Percentiles rank a stretch among this genome's conserved stretches.
Evolutionary conservation across 2,888 invertebrate genomes (phyloP).

Genomic region (Hypercompe scribonia): DNA sequence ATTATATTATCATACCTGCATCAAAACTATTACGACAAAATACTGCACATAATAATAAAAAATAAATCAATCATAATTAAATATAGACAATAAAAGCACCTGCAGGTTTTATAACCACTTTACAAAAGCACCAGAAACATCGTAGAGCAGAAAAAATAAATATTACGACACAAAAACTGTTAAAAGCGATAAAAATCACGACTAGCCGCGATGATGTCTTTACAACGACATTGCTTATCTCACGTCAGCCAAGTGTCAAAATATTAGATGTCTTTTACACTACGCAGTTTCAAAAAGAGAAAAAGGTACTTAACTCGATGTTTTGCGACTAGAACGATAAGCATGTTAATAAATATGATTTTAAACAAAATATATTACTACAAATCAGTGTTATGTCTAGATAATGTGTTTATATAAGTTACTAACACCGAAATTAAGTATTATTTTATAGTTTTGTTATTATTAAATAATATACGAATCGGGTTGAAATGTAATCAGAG

Average conservation of each 20-base stretch:
- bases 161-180: constrained; percentile 55
- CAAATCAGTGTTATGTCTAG: not conserved
- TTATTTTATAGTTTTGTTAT: not conserved
- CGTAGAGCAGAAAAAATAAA: constrained; percentile 41
- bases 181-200: constrained; percentile 60
- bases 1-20: not conserved
- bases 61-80: constrained; percentile 46
- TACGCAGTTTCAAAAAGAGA: constrained; percentile 30
- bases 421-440: not conserved
- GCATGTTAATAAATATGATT: not conserved
- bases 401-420: not conserved
- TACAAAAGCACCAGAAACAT: constrained; percentile 34
- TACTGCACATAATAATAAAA: constrained; percentile 14
- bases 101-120: constrained; percentile 37
- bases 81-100: constrained; percentile 39
- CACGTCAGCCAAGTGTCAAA: constrained; percentile 63
- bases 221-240: constrained; percentile 65
- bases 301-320: constrained; percentile 31
- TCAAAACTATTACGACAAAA: not conserved
- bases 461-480: too few species aligned
- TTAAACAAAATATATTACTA: constrained; percentile 7
- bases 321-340: constrained; percentile 23
- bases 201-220: constrained; percentile 57
- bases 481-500: too few species aligned
- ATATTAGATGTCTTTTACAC: constrained; percentile 58